These are phyloP conservation scores for Creontiades dilutus DNA, from an alignment of 2,888 invertebrate species.

Conservation along the genomic window DNA sequence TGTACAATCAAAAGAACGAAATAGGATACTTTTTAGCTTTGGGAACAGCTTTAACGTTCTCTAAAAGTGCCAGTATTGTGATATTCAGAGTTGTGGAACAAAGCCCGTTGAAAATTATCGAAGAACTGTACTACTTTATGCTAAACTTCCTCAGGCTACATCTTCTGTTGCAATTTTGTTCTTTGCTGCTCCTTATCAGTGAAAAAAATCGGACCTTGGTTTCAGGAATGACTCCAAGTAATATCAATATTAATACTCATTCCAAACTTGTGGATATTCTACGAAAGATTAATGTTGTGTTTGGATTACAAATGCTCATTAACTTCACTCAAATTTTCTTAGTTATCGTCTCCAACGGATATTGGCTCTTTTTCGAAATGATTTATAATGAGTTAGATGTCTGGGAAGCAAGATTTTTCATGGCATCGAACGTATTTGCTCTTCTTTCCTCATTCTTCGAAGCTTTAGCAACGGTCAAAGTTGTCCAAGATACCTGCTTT, in stretches of 20 bases:
- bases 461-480: not conserved
- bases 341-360: not conserved
- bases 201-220: not conserved
- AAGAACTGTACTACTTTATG: not conserved
- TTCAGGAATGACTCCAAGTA: not conserved
- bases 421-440: not conserved
- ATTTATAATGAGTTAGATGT: not conserved
- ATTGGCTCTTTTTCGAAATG: not conserved
- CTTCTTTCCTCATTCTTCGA: not conserved
- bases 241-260: not conserved
- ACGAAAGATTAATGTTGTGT: not conserved
- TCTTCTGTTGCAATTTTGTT: slow-evolving; percentile 28
- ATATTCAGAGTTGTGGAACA: too few species aligned
- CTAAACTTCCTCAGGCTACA: not conserved
- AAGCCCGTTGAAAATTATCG: not conserved
- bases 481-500: not conserved
- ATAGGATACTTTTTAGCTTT: not conserved
- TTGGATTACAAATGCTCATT: not conserved
- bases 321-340: slow-evolving; percentile 40
- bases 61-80: not conserved
- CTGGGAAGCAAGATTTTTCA: not conserved
- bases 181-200: not conserved
- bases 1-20: not conserved
- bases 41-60: not conserved
- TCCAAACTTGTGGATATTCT: slow-evolving; percentile 5